phyloP scores from a whole-genome alignment of 2,113 vertebrate genomes.

The Gasterosteus aculeatus region DNA sequence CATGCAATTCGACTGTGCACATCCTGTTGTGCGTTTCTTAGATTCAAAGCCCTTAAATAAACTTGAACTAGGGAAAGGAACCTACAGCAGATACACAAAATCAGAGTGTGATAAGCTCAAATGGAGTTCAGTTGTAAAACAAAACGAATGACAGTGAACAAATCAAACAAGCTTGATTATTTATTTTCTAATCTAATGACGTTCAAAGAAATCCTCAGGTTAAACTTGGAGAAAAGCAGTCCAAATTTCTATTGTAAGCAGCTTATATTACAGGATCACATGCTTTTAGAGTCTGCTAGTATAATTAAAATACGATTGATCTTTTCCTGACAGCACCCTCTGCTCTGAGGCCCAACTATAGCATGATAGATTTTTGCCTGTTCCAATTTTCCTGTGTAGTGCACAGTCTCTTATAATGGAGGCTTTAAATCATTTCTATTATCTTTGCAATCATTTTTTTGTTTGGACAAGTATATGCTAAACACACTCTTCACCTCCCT shows the following conservation, averaged over 20 bases:
- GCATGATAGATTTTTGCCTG: background rate
- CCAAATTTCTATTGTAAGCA: background rate
- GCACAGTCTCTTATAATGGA: conserved; percentile 3
- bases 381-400: background rate
- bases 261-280: background rate
- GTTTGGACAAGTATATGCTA: conserved; percentile 43
- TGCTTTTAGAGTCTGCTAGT: conserved; percentile 3
- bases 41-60: conserved; percentile 27
- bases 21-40: conserved; percentile 51
- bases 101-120: conserved; percentile 10
- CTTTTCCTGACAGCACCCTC: background rate
- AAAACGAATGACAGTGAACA: conserved; percentile 2
- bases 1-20: conserved; percentile 34
- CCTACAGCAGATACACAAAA: conserved; percentile 8
- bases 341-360: background rate
- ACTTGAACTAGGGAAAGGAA: conserved; percentile 21
- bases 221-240: background rate
- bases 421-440: conserved; percentile 24
- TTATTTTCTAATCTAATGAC: background rate
- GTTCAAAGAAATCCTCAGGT: background rate
- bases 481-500: conserved; percentile 28
- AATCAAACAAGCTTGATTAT: background rate
- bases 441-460: conserved; percentile 29
- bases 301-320: conserved; percentile 19
- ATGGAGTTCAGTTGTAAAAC: conserved; percentile 14